Evolutionary conservation across 2,888 invertebrate species (phyloP).

Genomic region (Lycophotia porphyrea): DNA sequence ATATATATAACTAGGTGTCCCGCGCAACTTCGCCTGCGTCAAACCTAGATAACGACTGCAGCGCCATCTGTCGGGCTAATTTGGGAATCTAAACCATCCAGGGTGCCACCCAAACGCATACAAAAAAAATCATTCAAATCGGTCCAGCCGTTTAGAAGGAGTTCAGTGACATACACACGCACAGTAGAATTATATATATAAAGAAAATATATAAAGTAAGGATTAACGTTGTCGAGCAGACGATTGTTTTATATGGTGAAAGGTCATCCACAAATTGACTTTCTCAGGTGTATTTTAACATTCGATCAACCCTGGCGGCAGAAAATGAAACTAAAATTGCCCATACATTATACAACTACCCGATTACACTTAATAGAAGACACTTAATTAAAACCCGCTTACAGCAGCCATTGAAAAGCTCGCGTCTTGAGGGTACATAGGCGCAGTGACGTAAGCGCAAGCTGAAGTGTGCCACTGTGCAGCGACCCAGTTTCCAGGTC

Average conservation of each 20-base stretch:
- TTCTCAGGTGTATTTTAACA: neutral
- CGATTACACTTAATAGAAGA: constrained; percentile 22
- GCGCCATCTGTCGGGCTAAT: too few relatives aligned
- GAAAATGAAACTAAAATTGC: neutral
- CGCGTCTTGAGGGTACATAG: constrained; percentile 42
- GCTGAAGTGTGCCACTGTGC: constrained; percentile 72
- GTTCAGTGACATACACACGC: too few relatives aligned
- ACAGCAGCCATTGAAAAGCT: constrained; percentile 45
- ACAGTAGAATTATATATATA: too few relatives aligned
- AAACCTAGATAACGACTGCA: too few relatives aligned
- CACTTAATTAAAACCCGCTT: constrained; percentile 57
- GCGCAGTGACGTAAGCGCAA: constrained; percentile 52
- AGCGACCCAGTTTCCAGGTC: constrained; percentile 73
- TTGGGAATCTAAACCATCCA: too few relatives aligned
- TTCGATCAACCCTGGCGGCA: neutral
- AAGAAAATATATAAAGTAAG: too few relatives aligned
- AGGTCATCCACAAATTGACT: neutral
- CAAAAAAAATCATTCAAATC: too few relatives aligned
- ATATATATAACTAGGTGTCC: too few relatives aligned
- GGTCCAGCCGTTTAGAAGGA: too few relatives aligned
- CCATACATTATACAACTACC: neutral
- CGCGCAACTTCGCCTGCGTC: too few relatives aligned
- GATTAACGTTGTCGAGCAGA: too few relatives aligned
- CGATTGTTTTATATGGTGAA: neutral
- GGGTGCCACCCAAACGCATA: too few relatives aligned